Conservation (phyloP, 2,888 invertebrate genomes). For the Eristalis intricaria region DNA sequence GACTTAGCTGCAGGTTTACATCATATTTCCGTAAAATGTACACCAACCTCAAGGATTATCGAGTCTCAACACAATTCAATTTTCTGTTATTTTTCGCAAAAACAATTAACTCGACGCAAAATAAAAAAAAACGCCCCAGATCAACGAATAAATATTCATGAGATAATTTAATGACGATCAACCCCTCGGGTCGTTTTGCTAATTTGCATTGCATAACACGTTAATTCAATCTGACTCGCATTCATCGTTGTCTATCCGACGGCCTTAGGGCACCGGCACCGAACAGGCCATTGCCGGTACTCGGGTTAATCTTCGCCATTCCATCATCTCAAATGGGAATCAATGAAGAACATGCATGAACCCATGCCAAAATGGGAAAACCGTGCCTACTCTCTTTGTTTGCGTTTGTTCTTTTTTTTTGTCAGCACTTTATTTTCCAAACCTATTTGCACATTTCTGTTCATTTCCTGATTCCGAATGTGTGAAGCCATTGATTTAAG, state of each 20-base stretch:
- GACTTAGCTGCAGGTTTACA: too few species aligned
- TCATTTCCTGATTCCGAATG: conserved; percentile 60
- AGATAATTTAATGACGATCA: not conserved
- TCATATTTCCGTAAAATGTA: too few species aligned
- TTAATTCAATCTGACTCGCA: not conserved
- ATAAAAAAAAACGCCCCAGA: not conserved
- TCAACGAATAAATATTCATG: conserved; percentile 7
- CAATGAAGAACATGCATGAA: not conserved
- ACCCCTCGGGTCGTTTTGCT: not conserved
- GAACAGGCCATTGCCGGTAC: not conserved
- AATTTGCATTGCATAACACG: conserved; percentile 1
- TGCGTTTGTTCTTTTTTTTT: conserved; percentile 5
- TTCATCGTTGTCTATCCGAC: too few species aligned
- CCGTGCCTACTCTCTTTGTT: too few species aligned
- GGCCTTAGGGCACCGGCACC: too few species aligned
- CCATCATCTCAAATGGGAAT: not conserved
- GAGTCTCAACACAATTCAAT: not conserved
- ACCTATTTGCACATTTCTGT: conserved; percentile 34
- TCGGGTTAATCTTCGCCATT: not conserved
- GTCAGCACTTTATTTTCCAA: conserved; percentile 16
- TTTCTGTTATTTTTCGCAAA: not conserved
- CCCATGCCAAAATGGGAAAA: not conserved
- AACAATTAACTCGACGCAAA: not conserved
- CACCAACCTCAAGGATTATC: not conserved
- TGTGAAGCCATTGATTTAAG: conserved; percentile 43